These are phyloP conservation scores for Ceuthmochares aereus DNA, from an alignment of 2,113 vertebrate genomes.

Conservation along the genomic window DNA sequence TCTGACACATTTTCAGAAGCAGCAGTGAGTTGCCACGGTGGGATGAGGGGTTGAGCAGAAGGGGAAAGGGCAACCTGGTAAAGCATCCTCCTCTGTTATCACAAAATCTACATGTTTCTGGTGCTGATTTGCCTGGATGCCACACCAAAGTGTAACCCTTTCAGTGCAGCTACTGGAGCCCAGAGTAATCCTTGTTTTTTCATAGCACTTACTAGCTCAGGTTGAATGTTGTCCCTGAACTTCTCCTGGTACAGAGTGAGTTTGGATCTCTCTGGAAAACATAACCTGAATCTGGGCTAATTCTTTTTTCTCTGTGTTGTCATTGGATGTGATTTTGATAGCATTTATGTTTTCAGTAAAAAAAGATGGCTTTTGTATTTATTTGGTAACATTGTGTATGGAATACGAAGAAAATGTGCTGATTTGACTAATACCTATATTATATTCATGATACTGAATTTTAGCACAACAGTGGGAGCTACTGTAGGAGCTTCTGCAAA, in stretches of 20 bases:
- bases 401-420: background rate
- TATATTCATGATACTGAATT: background rate
- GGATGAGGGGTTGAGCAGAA: background rate
- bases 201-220: background rate
- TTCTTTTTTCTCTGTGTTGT: background rate
- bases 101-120: background rate
- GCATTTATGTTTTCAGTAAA: background rate
- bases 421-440: background rate
- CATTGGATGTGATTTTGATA: background rate
- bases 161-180: background rate
- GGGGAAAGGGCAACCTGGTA: background rate
- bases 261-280: background rate
- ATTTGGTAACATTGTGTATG: background rate
- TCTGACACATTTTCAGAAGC: background rate
- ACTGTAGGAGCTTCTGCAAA: background rate
- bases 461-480: background rate
- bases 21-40: background rate
- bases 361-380: background rate
- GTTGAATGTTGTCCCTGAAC: accelerated
- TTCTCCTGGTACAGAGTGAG: accelerated
- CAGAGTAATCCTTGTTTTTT: background rate
- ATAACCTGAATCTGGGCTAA: background rate
- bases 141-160: background rate
- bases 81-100: background rate
- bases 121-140: background rate